Evolutionary conservation across 2,888 invertebrate species (phyloP).

Genomic region (Altica lythri): DNA sequence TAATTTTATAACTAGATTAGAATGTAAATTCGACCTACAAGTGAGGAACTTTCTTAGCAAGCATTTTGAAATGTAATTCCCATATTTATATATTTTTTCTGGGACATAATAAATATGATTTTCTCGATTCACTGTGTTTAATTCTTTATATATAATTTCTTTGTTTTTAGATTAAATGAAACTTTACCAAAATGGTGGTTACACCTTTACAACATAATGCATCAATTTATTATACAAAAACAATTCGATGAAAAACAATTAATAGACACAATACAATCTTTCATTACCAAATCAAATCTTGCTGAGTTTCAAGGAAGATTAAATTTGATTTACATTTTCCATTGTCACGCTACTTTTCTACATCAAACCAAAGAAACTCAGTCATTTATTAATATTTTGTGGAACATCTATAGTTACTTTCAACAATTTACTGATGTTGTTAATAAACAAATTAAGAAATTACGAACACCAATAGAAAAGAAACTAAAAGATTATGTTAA

Average conservation of each 20-base stretch:
- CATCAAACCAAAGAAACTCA: slow-evolving; percentile 50
- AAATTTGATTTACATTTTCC: slow-evolving; percentile 77
- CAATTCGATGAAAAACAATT: slow-evolving; percentile 53
- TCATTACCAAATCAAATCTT: slow-evolving; percentile 80
- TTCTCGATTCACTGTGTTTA: no score
- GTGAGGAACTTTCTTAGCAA: no score
- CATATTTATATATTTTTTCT: no score
- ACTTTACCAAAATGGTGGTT: slow-evolving; percentile 89
- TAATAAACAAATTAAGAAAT: slow-evolving; percentile 62
- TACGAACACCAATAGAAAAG: slow-evolving; percentile 83
- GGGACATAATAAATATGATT: no score
- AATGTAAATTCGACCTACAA: no score
- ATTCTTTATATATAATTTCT: neutral
- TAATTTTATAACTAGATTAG: no score
- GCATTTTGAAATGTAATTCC: no score
- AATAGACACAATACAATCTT: slow-evolving; percentile 72
- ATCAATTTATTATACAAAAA: slow-evolving; percentile 62
- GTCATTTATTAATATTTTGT: slow-evolving; percentile 69
- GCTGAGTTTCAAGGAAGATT: slow-evolving; percentile 84
- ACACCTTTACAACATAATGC: slow-evolving; percentile 75
- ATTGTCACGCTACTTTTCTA: slow-evolving; percentile 74
- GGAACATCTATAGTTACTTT: slow-evolving; percentile 86
- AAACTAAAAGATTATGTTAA: slow-evolving; percentile 92
- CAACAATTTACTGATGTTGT: slow-evolving; percentile 75
- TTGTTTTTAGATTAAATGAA: slow-evolving; percentile 63